Evolutionary conservation across 2,797 vertebrate species (phyloP).

Genomic region (Lepidocolaptes lacrymiger): DNA sequence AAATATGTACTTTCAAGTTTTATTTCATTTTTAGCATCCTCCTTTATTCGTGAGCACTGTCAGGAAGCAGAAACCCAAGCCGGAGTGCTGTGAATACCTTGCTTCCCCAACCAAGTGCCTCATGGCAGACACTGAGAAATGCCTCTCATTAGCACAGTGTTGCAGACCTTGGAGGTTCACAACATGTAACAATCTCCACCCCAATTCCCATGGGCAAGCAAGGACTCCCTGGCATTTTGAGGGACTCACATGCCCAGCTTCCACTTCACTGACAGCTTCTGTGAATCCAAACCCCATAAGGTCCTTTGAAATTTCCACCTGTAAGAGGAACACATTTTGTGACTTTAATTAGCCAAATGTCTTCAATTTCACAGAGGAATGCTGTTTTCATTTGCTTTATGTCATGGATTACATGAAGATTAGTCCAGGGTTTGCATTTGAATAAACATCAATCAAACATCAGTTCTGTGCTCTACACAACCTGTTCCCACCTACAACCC

Average conservation of each 20-base stretch:
- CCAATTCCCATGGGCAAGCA: not conserved
- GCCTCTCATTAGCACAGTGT: accelerated
- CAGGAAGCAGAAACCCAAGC: not conserved
- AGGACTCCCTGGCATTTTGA: not conserved
- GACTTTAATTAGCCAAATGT: not conserved
- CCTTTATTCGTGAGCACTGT: not conserved
- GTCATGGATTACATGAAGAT: not conserved
- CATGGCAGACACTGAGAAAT: not conserved
- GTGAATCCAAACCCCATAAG: not conserved
- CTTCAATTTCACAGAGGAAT: not conserved
- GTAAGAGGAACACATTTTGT: not conserved
- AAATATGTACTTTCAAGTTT: not conserved
- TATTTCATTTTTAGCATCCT: not conserved
- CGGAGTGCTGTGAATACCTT: not conserved
- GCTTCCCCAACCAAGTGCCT: not conserved
- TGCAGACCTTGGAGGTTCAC: not conserved
- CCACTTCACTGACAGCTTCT: not conserved
- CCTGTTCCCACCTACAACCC: not conserved
- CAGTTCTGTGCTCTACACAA: not conserved
- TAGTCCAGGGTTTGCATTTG: not conserved
- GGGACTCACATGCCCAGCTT: not conserved
- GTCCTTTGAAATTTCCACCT: not conserved
- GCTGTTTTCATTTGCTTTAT: not conserved
- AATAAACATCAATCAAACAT: not conserved
- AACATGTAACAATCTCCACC: not conserved